A percentile compares a stretch with the other conserved stretches of the same genome.
Evolutionary conservation across 2,113 vertebrate species (phyloP).

Genomic region (Propithecus coquereli): DNA sequence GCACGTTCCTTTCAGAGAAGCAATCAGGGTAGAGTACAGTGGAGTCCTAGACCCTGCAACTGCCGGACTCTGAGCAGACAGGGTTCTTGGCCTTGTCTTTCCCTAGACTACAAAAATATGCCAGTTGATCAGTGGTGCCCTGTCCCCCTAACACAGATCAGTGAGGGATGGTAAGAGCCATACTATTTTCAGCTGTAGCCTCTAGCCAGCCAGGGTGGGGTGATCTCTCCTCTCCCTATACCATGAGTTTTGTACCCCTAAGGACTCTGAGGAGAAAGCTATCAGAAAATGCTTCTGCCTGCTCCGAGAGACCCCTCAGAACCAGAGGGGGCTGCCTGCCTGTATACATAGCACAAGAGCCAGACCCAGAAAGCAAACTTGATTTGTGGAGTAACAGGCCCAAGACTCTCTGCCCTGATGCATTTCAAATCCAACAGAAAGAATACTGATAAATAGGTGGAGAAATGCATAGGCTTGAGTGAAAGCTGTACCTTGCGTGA

Average conservation of each 20-base stretch:
- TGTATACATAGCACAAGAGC: background rate
- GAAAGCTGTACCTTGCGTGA: conserved; percentile 51
- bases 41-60: background rate
- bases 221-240: background rate
- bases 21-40: conserved; percentile 68
- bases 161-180: background rate
- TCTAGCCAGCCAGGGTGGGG: background rate
- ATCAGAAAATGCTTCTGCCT: background rate
- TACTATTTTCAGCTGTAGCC: background rate
- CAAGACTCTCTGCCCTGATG: background rate
- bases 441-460: background rate
- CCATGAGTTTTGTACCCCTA: background rate
- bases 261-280: background rate
- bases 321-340: background rate
- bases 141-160: background rate
- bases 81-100: background rate
- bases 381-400: background rate
- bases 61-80: background rate
- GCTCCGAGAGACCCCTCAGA: background rate
- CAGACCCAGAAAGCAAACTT: background rate
- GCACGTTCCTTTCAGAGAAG: conserved; percentile 63
- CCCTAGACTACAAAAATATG: conserved; percentile 19
- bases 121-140: background rate
- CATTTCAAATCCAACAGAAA: background rate
- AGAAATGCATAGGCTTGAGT: background rate